These are phyloP conservation scores for Apocrypta bakeri DNA, from an alignment of 1,140 invertebrate species.

Conservation along the genomic window DNA sequence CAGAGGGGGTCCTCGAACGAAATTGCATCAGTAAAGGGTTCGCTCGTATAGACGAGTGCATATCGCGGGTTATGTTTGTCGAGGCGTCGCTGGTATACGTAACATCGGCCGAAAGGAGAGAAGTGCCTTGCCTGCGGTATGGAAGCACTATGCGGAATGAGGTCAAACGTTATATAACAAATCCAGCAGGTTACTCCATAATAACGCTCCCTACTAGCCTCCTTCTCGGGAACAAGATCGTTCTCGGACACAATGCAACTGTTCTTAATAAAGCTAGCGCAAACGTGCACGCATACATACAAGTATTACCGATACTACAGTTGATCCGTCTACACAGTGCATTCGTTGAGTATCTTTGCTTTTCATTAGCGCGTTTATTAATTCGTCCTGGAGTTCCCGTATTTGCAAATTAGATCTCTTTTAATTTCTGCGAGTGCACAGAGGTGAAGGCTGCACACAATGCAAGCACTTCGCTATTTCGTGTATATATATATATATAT, in stretches of 20 bases:
- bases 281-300: background rate
- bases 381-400: background rate
- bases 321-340: background rate
- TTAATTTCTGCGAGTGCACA: background rate
- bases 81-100: too few relatives aligned
- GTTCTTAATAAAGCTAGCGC: background rate
- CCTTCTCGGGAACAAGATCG: background rate
- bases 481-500: too few relatives aligned
- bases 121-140: background rate
- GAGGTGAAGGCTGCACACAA: background rate
- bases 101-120: too few relatives aligned
- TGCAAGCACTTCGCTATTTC: background rate
- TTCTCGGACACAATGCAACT: background rate
- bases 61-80: too few relatives aligned
- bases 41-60: too few relatives aligned
- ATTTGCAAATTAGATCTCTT: constrained; percentile 25
- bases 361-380: constrained; percentile 31
- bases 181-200: background rate
- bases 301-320: background rate
- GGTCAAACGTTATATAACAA: constrained; percentile 35
- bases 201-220: background rate
- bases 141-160: background rate
- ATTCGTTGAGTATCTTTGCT: constrained; percentile 31
- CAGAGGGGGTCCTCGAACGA: too few relatives aligned
- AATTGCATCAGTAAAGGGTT: too few relatives aligned